phyloP scores from a whole-genome alignment of 2,888 invertebrate genomes.

The Entomobrya multifasciata region DNA sequence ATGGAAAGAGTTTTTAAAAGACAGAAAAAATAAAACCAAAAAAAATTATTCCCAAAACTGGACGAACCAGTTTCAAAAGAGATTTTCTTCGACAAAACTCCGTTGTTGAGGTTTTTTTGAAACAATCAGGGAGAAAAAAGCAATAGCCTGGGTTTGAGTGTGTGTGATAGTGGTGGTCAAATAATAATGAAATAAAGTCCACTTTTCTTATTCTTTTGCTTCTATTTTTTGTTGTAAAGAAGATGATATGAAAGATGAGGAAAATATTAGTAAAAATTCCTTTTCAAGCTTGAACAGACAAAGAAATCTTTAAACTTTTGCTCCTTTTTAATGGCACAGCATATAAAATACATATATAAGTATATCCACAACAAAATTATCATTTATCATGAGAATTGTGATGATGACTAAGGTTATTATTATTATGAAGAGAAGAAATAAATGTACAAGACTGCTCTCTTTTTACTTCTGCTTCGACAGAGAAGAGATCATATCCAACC shows the following conservation, averaged over 20 bases:
- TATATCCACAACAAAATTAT: slow-evolving; percentile 30
- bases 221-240: slow-evolving; percentile 7
- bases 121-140: slow-evolving; percentile 63
- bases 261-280: slow-evolving; percentile 70
- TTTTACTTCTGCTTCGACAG: slow-evolving; percentile 17
- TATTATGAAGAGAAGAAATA: slow-evolving; percentile 23
- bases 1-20: slow-evolving; percentile 61
- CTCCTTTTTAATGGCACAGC: slow-evolving; percentile 1
- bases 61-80: slow-evolving; percentile 79
- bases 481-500: slow-evolving; percentile 31
- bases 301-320: not conserved
- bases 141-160: not conserved
- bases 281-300: slow-evolving; percentile 42
- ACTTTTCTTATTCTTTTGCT: slow-evolving; percentile 24
- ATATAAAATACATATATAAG: not conserved
- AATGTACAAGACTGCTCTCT: slow-evolving; percentile 39
- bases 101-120: slow-evolving; percentile 62
- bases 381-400: slow-evolving; percentile 42
- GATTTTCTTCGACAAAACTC: slow-evolving; percentile 67
- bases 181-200: slow-evolving; percentile 64
- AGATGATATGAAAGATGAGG: slow-evolving; percentile 48
- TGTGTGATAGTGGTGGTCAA: slow-evolving; percentile 62
- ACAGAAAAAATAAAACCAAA: slow-evolving; percentile 73
- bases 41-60: slow-evolving; percentile 80
- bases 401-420: slow-evolving; percentile 22